Base-by-base conservation (phyloP, 2,797 vertebrate species). In the Ficedula albicollis region DNA sequence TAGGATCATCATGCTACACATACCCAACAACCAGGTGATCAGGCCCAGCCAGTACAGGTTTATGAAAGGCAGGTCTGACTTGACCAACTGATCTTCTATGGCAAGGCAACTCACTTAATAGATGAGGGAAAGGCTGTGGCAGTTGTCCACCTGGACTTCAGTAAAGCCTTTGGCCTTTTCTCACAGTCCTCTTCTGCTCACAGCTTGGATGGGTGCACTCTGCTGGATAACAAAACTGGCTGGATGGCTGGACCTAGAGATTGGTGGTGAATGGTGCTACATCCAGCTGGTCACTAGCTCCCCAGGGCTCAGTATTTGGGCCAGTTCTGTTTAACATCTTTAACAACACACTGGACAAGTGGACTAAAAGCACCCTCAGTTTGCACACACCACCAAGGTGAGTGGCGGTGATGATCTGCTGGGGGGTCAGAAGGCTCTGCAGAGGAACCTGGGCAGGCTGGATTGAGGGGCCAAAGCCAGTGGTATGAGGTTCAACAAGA, bases 1-100 rank as follows among this genome's bases (percentile, higher is more conserved):
- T 15, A 80, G 17, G 17, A 59, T n/a, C 26, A 7, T 17, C 63
- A 38, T 23, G 27, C 14, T 1, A 0, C 34, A 60, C 1, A 0
- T 41, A 15, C 9, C 41, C 0, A 0, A 59, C 9, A 34, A 48
- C 5, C 17, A 55, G 30, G 26, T 41, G 6, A 69, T 62, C 30
- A 41, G 18, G 43, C 36, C 32, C 36, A 49, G 74, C 11, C 17
- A 26, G 26, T 13, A 56, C 0, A 49, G 18, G 5, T 34, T 63
- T 41, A 63, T 32, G 41, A 70, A 78, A 55, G 30, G 10, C 17
- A 41, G 21, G 12, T 55, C 30, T 21, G 62, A 41, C 12, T 34
- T 78, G 16, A 51, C n/a, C 44, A 66, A 22, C 23, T 44, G 25
- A 58, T 26, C 20, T 58, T 44, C n/a, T 29, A 23, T 21, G 23